phyloP scores from a whole-genome alignment of 1,140 invertebrate genomes.

The Drosophila setifemur region DNA sequence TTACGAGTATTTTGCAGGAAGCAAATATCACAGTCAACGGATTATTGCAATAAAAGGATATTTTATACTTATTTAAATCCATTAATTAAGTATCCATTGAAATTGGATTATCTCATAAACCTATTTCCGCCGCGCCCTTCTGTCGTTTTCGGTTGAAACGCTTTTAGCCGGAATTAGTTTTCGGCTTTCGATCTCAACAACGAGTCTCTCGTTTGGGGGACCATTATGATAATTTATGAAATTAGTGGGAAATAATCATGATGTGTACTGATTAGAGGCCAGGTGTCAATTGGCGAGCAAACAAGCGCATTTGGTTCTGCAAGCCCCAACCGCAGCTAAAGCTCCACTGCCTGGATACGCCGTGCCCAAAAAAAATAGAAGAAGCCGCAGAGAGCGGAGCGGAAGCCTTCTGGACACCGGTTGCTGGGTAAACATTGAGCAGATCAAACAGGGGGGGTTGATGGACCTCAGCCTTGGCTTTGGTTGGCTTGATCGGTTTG shows the following conservation, averaged over 20 bases:
- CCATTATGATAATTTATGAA: conserved; percentile 68
- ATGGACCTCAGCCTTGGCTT: conserved; percentile 24
- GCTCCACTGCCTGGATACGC: conserved; percentile 24
- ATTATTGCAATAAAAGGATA: too few species aligned
- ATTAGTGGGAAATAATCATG: conserved; percentile 78
- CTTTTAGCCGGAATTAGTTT: conserved; percentile 23
- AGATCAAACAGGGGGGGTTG: conserved; percentile 36
- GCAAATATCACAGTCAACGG: too few species aligned
- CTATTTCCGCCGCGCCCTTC: neutral
- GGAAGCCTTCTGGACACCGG: conserved; percentile 33
- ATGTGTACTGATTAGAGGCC: conserved; percentile 72
- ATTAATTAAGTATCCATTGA: too few species aligned
- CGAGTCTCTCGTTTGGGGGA: conserved; percentile 35
- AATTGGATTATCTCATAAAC: too few species aligned
- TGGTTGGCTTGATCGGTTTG: neutral
- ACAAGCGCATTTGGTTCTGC: conserved; percentile 59
- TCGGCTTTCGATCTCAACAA: conserved; percentile 1
- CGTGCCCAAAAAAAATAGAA: conserved; percentile 21
- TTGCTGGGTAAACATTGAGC: conserved; percentile 27
- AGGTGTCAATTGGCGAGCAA: conserved; percentile 61
- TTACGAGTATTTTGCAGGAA: too few species aligned
- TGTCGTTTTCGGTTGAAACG: neutral
- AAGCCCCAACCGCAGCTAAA: too few species aligned
- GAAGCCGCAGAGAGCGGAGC: conserved; percentile 9
- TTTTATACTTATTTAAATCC: too few species aligned